Percentiles rank a stretch among this genome's conserved stretches.
Evolutionary conservation across 2,888 invertebrate genomes (phyloP).

Genomic region (Eurytoma californica): DNA sequence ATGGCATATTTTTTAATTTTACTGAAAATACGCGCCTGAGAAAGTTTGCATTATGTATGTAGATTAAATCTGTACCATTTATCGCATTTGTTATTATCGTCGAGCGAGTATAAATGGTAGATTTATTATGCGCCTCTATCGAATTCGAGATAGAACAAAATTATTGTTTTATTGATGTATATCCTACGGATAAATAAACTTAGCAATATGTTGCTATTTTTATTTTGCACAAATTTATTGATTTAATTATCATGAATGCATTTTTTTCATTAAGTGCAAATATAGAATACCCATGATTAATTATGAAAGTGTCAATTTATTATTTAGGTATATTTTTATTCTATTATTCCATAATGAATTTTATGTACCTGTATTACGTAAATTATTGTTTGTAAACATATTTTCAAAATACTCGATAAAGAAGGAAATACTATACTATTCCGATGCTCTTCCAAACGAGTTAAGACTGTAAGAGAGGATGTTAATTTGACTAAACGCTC

Average conservation of each 20-base stretch:
- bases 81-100: too few relatives aligned
- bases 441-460: not conserved
- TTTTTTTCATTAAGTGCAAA: not conserved
- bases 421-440: too few relatives aligned
- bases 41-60: too few relatives aligned
- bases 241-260: not conserved
- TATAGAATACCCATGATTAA: not conserved
- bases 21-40: not conserved
- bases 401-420: too few relatives aligned
- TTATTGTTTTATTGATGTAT: not conserved
- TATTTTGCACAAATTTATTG: too few relatives aligned
- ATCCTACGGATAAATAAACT: too few relatives aligned
- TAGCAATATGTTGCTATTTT: too few relatives aligned
- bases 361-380: not conserved
- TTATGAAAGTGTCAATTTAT: too few relatives aligned
- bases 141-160: not conserved
- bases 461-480: not conserved
- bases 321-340: not conserved
- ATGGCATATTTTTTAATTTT: not conserved
- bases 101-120: too few relatives aligned
- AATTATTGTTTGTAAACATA: not conserved
- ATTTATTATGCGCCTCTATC: not conserved
- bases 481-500: not conserved
- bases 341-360: not conserved
- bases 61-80: too few relatives aligned